Conservation (phyloP, 2,888 invertebrate species). For the Dione vanillae region DNA sequence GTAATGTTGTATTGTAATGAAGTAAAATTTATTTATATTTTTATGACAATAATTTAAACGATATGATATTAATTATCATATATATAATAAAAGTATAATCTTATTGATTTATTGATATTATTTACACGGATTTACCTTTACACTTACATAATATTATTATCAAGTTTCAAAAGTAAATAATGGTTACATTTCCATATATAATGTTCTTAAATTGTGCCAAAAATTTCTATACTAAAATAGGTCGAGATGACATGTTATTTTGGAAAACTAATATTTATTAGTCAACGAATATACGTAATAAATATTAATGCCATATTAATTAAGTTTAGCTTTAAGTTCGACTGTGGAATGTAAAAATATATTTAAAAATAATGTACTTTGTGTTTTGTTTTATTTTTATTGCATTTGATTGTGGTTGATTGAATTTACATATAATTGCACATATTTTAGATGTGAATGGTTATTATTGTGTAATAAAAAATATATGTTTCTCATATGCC, state of each 20-base stretch:
- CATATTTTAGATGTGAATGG: background rate
- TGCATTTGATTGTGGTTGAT: conserved; percentile 7
- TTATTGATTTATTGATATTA: too few species aligned
- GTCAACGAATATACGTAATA: conserved; percentile 43
- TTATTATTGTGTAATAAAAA: conserved; percentile 11
- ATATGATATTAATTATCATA: too few species aligned
- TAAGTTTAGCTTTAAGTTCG: conserved; percentile 47
- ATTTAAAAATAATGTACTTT: conserved; percentile 55
- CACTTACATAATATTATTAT: too few species aligned
- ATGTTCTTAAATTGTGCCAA: conserved; percentile 42
- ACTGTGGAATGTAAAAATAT: conserved; percentile 43
- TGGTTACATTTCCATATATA: background rate
- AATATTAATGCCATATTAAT: conserved; percentile 48
- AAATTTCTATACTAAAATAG: conserved; percentile 41
- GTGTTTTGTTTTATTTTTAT: conserved; percentile 36
- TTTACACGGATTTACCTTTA: too few species aligned
- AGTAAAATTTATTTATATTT: too few species aligned
- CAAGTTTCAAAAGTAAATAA: background rate
- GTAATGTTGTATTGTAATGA: too few species aligned
- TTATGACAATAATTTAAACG: too few species aligned
- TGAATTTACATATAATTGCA: conserved; percentile 16
- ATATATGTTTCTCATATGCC: background rate
- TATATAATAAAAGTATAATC: too few species aligned
- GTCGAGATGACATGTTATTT: conserved; percentile 31
- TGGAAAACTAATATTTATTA: conserved; percentile 42